These are phyloP conservation scores for Nezara viridula DNA, from an alignment of 2,888 invertebrate species.

Conservation along the genomic window DNA sequence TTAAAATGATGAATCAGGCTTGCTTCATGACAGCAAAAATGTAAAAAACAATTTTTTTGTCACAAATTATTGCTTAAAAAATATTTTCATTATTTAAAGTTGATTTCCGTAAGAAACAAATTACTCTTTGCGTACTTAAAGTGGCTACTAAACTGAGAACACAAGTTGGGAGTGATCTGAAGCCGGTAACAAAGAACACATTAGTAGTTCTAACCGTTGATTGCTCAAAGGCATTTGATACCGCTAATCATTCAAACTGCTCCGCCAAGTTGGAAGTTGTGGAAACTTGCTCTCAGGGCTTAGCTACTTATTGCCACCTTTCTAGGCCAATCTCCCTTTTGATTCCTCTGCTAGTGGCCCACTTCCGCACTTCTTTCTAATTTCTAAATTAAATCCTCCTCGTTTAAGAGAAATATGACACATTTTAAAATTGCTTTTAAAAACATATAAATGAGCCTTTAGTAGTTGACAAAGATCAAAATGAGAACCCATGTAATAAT, in stretches of 20 bases:
- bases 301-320: slow-evolving; percentile 13
- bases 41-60: too few relatives aligned
- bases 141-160: neutral
- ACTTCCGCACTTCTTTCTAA: neutral
- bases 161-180: neutral
- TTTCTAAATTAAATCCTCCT: neutral
- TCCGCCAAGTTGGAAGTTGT: neutral
- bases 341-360: neutral
- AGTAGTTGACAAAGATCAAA: too few relatives aligned
- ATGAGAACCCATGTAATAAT: too few relatives aligned
- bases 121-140: neutral
- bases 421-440: too few relatives aligned
- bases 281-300: neutral
- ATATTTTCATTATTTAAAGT: too few relatives aligned
- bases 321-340: neutral
- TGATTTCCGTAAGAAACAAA: neutral
- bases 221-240: slow-evolving; percentile 42
- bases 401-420: neutral
- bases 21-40: too few relatives aligned
- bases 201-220: slow-evolving; percentile 44
- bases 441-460: too few relatives aligned
- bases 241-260: slow-evolving; percentile 39
- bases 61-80: too few relatives aligned
- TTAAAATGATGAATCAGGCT: too few relatives aligned
- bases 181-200: neutral